Evolutionary conservation across 2,113 vertebrate genomes (phyloP).

Genomic region (Brachyistius frenatus): DNA sequence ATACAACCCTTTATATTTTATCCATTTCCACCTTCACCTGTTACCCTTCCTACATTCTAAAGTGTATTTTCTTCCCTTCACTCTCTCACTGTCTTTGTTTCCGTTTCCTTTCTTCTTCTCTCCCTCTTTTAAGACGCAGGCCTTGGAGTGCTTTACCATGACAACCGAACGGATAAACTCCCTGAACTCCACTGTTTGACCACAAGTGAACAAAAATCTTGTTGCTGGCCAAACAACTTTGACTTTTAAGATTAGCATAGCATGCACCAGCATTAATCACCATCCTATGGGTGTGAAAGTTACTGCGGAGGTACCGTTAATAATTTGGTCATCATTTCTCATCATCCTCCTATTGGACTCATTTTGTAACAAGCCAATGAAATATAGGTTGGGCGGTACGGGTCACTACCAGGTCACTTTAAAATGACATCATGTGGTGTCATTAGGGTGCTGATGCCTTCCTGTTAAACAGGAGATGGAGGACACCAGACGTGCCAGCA

Average conservation of each 20-base stretch:
- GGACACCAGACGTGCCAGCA: no score
- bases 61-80: slow-evolving; percentile 10
- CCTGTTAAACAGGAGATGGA: no score
- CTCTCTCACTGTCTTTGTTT: slow-evolving; percentile 3
- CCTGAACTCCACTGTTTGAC: neutral
- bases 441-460: no score
- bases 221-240: neutral
- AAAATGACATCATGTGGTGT: no score
- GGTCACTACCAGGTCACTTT: no score
- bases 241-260: neutral
- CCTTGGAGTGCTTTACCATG: slow-evolving; percentile 19
- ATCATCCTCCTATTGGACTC: no score
- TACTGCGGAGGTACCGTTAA: neutral
- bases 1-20: slow-evolving; percentile 16
- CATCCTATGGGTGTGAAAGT: neutral
- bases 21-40: slow-evolving; percentile 28
- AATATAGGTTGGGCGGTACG: no score
- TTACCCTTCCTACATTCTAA: neutral
- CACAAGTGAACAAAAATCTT: neutral
- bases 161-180: slow-evolving; percentile 19
- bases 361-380: no score
- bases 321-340: no score
- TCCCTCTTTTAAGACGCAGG: neutral
- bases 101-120: neutral
- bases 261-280: neutral